Evolutionary conservation across 1,140 invertebrate genomes (phyloP), one percentile per base, ranked within the genome.

Genomic region (Hylaeus anthracinus): DNA sequence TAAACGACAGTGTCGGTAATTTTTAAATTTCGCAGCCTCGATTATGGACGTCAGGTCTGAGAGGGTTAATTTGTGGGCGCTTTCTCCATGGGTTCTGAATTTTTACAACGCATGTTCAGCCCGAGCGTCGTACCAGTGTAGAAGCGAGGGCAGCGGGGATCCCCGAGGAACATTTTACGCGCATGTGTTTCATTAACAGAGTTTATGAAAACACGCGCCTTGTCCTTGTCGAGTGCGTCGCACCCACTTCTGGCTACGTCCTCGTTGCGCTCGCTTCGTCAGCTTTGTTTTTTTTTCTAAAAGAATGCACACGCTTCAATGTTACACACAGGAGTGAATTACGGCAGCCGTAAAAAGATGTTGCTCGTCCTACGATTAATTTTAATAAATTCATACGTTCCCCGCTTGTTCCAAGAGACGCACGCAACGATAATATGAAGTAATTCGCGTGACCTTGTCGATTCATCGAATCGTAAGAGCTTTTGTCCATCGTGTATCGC

Each of bases 211-310:
- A 88, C 83, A 88, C 66, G 72, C 72, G 72, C 72, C 77, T 79
- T 81, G 83, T 88, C 87, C 87, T 88, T 87, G 87, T 88, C 77
- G 81, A 86, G 83, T 87, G 78, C 86, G 77, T 86, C 83, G 86
- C 87, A 80, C 86, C 73, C 86, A 56, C 48, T 43, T 53, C 43
- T 61, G n/a, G n/a, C 76, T 63, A 9, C 66, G 71, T 83, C 66
- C 72, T 81, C 65, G 69, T 87, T 64, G 61, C 84, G 53, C 67
- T 12, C 26, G 58, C 72, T 64, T 37, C 76, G 39, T n/a, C 43
- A 84, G 81, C 86, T 77, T 86, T 83, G 64, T 75, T 71, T 51
- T 75, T 71, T 51, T 58, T 73, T 53, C n/a, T 37, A 8, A 56
- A 53, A 41, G 76, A 67, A 58, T 26, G 63, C 55, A 48, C 48